Percentiles rank a stretch among this genome's conserved stretches.
These are phyloP conservation scores for Napeogenes inachia DNA, from an alignment of 2,888 invertebrate genomes.

Conservation along the genomic window DNA sequence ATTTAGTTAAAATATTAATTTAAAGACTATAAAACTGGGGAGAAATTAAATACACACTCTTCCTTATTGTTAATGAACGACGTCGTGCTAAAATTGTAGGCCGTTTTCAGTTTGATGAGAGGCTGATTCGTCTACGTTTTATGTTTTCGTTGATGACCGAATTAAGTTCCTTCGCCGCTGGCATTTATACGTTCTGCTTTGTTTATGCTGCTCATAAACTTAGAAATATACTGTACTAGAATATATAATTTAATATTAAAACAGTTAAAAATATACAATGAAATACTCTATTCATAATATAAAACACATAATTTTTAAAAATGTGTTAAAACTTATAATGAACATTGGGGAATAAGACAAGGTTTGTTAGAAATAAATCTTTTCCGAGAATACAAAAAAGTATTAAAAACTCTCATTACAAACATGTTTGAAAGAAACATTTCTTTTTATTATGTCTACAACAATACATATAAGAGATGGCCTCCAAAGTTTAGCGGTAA, in stretches of 20 bases:
- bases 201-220: neutral
- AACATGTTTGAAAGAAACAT: constrained; percentile 8
- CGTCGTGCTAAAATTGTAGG: neutral
- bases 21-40: neutral
- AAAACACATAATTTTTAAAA: neutral
- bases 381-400: neutral
- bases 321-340: neutral
- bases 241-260: neutral
- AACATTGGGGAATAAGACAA: neutral
- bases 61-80: constrained; percentile 4
- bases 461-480: constrained; percentile 1
- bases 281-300: neutral
- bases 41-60: neutral
- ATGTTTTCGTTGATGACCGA: constrained; percentile 5
- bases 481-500: neutral
- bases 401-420: constrained; percentile 4
- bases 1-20: neutral
- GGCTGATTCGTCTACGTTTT: neutral
- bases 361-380: constrained; percentile 1
- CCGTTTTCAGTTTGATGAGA: constrained; percentile 7
- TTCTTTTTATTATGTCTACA: constrained; percentile 2
- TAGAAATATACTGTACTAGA: neutral
- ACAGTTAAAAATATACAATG: neutral
- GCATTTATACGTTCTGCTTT: constrained; percentile 3
- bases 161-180: constrained; percentile 1